These are phyloP conservation scores for Sterrhoptilus dennistouni DNA, from an alignment of 2,113 vertebrate species.

Conservation along the genomic window DNA sequence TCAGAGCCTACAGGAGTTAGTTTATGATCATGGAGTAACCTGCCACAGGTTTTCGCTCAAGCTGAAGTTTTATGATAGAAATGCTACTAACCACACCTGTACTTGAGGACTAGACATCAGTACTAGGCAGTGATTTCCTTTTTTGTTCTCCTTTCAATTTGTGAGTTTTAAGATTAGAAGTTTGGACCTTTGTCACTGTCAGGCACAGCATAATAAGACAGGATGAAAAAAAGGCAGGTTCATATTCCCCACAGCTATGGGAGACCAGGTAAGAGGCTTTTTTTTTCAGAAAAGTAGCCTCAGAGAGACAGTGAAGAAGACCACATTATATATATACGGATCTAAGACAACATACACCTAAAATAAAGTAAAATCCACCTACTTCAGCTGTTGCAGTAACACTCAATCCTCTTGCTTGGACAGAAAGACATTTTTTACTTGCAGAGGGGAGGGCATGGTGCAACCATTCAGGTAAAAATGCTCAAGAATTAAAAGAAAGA, in stretches of 20 bases:
- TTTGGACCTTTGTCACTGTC: not conserved
- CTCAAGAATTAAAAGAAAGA: not conserved
- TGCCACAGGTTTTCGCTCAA: not conserved
- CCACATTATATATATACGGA: not conserved
- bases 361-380: not conserved
- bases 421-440: not conserved
- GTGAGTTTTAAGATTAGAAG: not conserved
- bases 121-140: not conserved
- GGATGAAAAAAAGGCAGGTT: not conserved
- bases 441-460: not conserved
- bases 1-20: accelerated
- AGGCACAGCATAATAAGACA: not conserved
- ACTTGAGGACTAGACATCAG: not conserved
- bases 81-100: accelerated
- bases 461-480: not conserved
- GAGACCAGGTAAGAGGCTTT: not conserved
- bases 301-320: not conserved
- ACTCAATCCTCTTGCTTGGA: not conserved
- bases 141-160: not conserved
- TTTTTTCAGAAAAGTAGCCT: not conserved
- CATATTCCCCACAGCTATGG: not conserved
- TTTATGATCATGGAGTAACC: not conserved
- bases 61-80: not conserved
- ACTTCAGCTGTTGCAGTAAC: not conserved
- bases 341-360: not conserved